Base-by-base conservation (phyloP, 2,797 vertebrate genomes). In the Amblyraja radiata region DNA sequence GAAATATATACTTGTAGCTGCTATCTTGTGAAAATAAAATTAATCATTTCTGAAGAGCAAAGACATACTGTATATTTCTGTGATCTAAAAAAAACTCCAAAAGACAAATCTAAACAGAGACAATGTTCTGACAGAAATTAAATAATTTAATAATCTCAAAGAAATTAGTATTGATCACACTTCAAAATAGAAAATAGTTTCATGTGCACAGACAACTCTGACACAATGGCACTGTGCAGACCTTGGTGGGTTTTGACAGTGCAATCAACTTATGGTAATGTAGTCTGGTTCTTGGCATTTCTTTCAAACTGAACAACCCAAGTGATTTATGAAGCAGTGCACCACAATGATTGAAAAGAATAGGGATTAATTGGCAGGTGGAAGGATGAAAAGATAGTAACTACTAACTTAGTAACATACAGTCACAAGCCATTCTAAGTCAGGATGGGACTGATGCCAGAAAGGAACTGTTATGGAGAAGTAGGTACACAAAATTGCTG, bases 1-100 rank as follows among this genome's bases (percentile, higher is more conserved):
- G 25, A 92, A 76, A 46, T 92, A 76, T 74, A 74, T n/a, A 74
- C 39, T 46, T 76, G 39, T 76, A 54, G 46, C 39, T 14, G 46
- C 71, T 58, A 54, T 58, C 68, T 76, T 54, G 68, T 14, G 25
- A 92, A 92, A 92, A 92, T 58, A 92, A 92, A 92, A 92, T 92
- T 28, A 76, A 76, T 92, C 71, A 92, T 74, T 74, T 76, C 90
- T 76, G 71, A 92, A 92, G 61, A 86, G 11, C 23, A 73, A 54
- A 73, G 39, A 39, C 18, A 54, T 25, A 58, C 23, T 54, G 16
- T 76, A 54, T 46, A 74, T 54, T 13, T 74, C 73, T 74, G 21
- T 58, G 39, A 39, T 25, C 21, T 32, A 25, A 61, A 32, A 32
- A 76, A 58, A 76, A 25, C 28, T 58, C 25, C 16, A 16, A 71